Percentiles rank a stretch among this genome's conserved stretches.
Evolutionary conservation across 2,888 invertebrate species (phyloP).

Genomic region (Tenthredo distinguenda): DNA sequence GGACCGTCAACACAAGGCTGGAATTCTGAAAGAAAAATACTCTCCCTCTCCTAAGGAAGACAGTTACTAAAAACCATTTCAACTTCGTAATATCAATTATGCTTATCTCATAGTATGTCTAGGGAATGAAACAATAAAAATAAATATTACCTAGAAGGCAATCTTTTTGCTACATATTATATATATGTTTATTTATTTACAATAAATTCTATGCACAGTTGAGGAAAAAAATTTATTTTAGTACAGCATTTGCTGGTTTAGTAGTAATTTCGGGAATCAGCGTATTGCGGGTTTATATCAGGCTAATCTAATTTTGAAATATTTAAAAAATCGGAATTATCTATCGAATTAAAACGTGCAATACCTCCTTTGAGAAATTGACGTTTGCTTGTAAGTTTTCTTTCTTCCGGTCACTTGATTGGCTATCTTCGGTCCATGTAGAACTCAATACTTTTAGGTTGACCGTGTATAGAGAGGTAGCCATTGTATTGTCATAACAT

Average conservation of each 20-base stretch:
- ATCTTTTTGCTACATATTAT: neutral
- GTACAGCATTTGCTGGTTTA: neutral
- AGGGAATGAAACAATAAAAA: conserved; percentile 28
- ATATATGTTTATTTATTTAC: neutral
- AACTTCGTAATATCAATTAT: neutral
- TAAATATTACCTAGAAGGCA: neutral
- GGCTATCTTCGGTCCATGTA: too few species aligned
- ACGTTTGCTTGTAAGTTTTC: neutral
- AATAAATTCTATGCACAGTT: neutral
- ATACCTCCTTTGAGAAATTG: neutral
- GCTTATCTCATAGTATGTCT: conserved; percentile 30
- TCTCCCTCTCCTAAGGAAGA: conserved; percentile 81
- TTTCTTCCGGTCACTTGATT: too few species aligned
- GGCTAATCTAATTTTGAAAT: neutral
- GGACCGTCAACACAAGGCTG: conserved; percentile 81
- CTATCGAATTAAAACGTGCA: neutral
- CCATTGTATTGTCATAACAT: conserved; percentile 17
- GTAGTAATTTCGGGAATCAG: neutral
- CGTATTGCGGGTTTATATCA: neutral
- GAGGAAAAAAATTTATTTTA: neutral
- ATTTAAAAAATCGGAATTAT: neutral
- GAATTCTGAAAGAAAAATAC: conserved; percentile 79
- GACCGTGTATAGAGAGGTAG: neutral
- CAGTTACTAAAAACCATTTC: conserved; percentile 79
- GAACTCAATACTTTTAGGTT: neutral